Evolutionary conservation across 1,140 invertebrate species (phyloP).

Genomic region (Rhizoglyphus robini): DNA sequence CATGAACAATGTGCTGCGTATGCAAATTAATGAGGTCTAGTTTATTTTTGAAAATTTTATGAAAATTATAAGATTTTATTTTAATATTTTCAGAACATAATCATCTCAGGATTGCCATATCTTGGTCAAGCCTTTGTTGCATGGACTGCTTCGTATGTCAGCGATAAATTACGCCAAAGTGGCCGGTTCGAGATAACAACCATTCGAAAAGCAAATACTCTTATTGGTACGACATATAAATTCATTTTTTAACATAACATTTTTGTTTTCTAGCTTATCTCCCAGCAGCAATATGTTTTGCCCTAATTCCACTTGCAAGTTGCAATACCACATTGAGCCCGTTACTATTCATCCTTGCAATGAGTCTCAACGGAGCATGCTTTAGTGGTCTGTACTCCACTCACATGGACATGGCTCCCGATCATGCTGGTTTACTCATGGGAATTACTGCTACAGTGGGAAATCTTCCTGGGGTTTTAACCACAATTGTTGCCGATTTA

Average conservation of each 20-base stretch:
- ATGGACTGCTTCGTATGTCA: slow-evolving; percentile 36
- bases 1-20: slow-evolving; percentile 74
- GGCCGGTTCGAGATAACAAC: slow-evolving; percentile 17
- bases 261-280: too few species aligned
- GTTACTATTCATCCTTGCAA: slow-evolving; percentile 21
- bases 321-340: slow-evolving; percentile 36
- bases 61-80: slow-evolving; percentile 9
- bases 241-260: too few species aligned
- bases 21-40: slow-evolving; percentile 66
- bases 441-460: slow-evolving; percentile 31
- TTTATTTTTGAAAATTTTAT: slow-evolving; percentile 27
- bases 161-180: slow-evolving; percentile 35
- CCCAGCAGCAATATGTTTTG: slow-evolving; percentile 15
- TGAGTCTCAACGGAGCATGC: slow-evolving; percentile 25
- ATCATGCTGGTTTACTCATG: slow-evolving; percentile 29
- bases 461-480: slow-evolving; percentile 29
- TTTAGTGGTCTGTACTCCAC: slow-evolving; percentile 21
- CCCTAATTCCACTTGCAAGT: slow-evolving; percentile 49
- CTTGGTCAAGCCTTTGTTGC: slow-evolving; percentile 39
- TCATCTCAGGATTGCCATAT: slow-evolving; percentile 44
- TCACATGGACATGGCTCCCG: slow-evolving; percentile 26
- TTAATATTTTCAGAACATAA: slow-evolving; percentile 45
- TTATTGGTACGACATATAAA: too few species aligned
- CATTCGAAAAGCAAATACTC: slow-evolving; percentile 26
- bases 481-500: slow-evolving; percentile 26